Base-by-base conservation (phyloP, 2,113 vertebrate genomes). In the Perca schrenkii region DNA sequence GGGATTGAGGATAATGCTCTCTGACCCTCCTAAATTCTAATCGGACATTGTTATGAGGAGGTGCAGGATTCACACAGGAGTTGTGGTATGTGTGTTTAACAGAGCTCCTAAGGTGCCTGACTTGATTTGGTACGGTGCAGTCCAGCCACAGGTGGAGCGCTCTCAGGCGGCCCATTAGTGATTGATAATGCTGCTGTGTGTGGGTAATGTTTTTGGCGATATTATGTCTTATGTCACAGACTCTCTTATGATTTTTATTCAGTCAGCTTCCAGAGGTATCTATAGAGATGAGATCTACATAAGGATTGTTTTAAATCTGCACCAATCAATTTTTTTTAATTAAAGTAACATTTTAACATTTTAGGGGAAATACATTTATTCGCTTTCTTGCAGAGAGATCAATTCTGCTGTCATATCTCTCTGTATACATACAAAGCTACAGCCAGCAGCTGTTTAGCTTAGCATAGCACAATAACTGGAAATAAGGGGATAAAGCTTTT, bases 31-130 rank as follows among this genome's bases (percentile, higher is more conserved):
- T 31, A 17, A 57, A 57, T 5, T 53, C 74, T 91, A 90, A 89
- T 92, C 84, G 1, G 22, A 19, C n/a, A 1, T 77, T 86, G 80
- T 76, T 83, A 31, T 85, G 82, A 80, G 76, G 86, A 65, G 65
- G 36, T 16, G 75, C n/a, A 22, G 79, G 74, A 57, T 79, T 89
- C 92, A 84, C 91, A 79, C 49, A 89, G 84, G 91, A 84, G 74
- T 19, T 71, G 64, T 62, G 83, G 77, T 81, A 84, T 91, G 74
- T 34, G 49, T 56, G 70, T 70, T 83, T 83, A 76, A 15, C 78
- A 83, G 60, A 46, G 47, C 21, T 67, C 54, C 52, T 66, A 4
- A 6, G 66, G 65, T 71, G 65, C 50, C 21, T 82, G 62, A 84
- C 72, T 56, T n/a, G 84, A 84, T 76, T 83, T 54, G 16, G 53